Conservation (phyloP, 2,113 vertebrate species). For the Rostratula benghalensis region DNA sequence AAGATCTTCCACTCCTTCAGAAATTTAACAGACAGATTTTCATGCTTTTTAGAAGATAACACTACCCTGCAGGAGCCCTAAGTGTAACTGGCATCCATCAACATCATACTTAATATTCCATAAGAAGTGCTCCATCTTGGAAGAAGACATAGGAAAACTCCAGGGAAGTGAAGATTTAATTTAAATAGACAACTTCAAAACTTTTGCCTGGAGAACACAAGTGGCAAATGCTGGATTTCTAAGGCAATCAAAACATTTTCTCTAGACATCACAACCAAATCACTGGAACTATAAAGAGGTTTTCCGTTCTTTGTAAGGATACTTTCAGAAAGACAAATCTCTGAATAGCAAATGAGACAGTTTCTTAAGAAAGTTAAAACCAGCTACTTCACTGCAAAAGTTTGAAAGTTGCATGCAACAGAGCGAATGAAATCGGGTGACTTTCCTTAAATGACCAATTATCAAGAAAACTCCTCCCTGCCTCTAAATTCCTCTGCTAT, state of each 20-base stretch:
- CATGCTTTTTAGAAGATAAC: background rate
- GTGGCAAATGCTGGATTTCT: conserved; percentile 6
- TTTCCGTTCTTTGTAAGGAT: background rate
- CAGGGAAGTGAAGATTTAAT: background rate
- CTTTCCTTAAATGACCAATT: background rate
- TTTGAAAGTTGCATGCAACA: background rate
- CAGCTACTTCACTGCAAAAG: background rate
- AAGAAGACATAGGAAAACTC: background rate
- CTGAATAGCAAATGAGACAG: background rate
- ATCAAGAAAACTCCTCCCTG: background rate
- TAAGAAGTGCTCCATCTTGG: background rate
- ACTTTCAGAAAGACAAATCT: background rate
- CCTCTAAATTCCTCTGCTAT: background rate
- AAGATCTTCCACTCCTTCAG: background rate
- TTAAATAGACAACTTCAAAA: conserved; percentile 43
- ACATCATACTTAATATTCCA: background rate
- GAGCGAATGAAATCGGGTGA: background rate
- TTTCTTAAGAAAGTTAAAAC: background rate
- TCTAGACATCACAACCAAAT: background rate
- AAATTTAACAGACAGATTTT: conserved; percentile 3
- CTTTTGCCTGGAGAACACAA: conserved; percentile 4
- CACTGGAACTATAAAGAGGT: background rate
- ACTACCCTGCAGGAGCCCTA: background rate
- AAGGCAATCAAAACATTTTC: background rate
- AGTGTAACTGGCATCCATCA: conserved; percentile 8